Conservation (phyloP, 2,113 vertebrate genomes). For the Synchiropus splendidus region DNA sequence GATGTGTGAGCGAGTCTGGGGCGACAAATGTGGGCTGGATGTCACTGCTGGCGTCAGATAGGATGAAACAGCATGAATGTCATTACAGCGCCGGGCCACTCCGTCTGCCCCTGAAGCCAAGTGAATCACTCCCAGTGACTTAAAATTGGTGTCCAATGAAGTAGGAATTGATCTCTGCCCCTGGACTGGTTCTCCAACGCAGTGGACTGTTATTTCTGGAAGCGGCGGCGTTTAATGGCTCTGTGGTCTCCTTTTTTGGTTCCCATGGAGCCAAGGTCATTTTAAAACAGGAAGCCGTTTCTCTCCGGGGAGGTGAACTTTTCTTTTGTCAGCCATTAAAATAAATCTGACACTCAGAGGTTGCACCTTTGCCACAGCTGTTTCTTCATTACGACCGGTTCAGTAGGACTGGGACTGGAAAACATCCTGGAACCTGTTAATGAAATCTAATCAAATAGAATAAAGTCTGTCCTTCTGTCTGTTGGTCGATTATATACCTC, state of each 20-base stretch:
- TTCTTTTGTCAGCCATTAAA: too few species aligned
- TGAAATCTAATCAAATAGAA: too few species aligned
- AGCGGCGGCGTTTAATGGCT: slow-evolving; percentile 32
- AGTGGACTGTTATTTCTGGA: slow-evolving; percentile 30
- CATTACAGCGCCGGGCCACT: slow-evolving; percentile 56
- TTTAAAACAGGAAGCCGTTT: slow-evolving; percentile 19
- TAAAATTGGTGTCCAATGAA: slow-evolving; percentile 65
- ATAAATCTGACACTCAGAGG: too few species aligned
- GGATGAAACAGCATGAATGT: slow-evolving; percentile 55
- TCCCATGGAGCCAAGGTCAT: slow-evolving; percentile 13
- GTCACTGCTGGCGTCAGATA: slow-evolving; percentile 56
- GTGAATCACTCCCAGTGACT: slow-evolving; percentile 61
- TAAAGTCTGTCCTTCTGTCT: too few species aligned
- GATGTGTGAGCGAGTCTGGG: slow-evolving; percentile 33
- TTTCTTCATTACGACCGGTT: too few species aligned
- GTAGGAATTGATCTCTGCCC: slow-evolving; percentile 62
- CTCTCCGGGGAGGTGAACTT: slow-evolving; percentile 3
- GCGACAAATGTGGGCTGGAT: slow-evolving; percentile 48
- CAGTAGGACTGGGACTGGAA: too few species aligned
- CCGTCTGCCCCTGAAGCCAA: slow-evolving; percentile 56
- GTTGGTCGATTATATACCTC: too few species aligned
- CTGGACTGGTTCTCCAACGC: slow-evolving; percentile 50
- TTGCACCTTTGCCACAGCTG: too few species aligned
- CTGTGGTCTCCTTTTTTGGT: slow-evolving; percentile 25
- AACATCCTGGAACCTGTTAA: too few species aligned